Evolutionary conservation across 2,888 invertebrate species (phyloP).

Genomic region (Hydriomena furcata): DNA sequence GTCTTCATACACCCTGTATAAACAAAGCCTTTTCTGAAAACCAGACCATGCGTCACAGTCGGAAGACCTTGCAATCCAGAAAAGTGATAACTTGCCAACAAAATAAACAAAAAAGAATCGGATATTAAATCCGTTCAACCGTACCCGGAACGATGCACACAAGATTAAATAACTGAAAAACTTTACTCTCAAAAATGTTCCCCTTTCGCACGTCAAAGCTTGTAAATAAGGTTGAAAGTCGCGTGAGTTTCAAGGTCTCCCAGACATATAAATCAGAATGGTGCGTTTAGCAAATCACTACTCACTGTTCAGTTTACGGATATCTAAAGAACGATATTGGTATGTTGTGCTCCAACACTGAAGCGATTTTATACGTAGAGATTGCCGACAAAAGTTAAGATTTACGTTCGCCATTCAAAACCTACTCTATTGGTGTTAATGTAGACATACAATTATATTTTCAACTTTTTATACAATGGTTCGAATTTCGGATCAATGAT

Average conservation of each 20-base stretch:
- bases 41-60: slow-evolving; percentile 8
- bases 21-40: background rate
- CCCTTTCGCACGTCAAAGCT: slow-evolving; percentile 8
- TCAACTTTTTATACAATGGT: too few relatives aligned
- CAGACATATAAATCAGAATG: slow-evolving; percentile 73
- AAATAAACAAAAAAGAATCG: slow-evolving; percentile 29
- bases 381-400: slow-evolving; percentile 72
- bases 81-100: slow-evolving; percentile 27
- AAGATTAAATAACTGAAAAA: slow-evolving; percentile 30
- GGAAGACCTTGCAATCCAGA: slow-evolving; percentile 12
- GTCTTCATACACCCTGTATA: too few relatives aligned
- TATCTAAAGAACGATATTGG: slow-evolving; percentile 60
- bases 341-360: slow-evolving; percentile 56
- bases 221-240: slow-evolving; percentile 22
- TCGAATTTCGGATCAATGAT: too few relatives aligned
- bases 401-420: slow-evolving; percentile 58
- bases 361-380: slow-evolving; percentile 69
- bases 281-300: slow-evolving; percentile 67
- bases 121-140: slow-evolving; percentile 36
- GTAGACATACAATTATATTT: too few relatives aligned
- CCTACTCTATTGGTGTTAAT: slow-evolving; percentile 28
- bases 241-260: slow-evolving; percentile 5
- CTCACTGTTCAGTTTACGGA: slow-evolving; percentile 42
- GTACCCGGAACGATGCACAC: slow-evolving; percentile 27
- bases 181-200: slow-evolving; percentile 9